Conservation (phyloP, 2,888 invertebrate genomes). For the Nephrotoma appendiculata region DNA sequence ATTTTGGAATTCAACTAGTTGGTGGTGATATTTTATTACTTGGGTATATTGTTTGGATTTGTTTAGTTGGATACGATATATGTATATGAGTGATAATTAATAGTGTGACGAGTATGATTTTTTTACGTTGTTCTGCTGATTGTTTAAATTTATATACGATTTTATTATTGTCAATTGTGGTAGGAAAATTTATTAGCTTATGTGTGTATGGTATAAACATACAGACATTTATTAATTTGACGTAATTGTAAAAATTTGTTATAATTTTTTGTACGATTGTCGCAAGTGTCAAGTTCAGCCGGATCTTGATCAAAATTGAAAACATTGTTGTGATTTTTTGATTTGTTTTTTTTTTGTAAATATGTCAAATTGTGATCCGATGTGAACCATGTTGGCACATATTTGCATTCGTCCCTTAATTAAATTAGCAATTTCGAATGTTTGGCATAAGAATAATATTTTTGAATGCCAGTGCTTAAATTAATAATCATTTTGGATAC, state of each 20-base stretch:
- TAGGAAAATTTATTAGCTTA: background rate
- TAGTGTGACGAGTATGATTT: background rate
- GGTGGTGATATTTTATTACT: background rate
- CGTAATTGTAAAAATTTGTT: background rate
- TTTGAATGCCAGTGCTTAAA: too few species aligned
- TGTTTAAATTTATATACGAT: background rate
- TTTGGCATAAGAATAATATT: too few species aligned
- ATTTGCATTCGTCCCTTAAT: too few species aligned
- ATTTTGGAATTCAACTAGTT: background rate
- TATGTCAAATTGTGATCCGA: too few species aligned
- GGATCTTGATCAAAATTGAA: background rate
- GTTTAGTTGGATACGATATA: background rate
- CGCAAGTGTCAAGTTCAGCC: background rate
- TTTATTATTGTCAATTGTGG: background rate
- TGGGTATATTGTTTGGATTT: background rate
- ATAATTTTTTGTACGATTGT: background rate
- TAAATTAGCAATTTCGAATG: too few species aligned
- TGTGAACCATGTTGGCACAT: too few species aligned
- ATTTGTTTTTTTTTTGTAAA: too few species aligned
- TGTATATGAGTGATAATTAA: background rate
- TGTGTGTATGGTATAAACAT: background rate
- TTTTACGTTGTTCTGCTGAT: background rate
- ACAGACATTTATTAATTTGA: background rate
- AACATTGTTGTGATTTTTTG: background rate
- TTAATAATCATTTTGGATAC: too few species aligned